Evolutionary conservation across 1,140 invertebrate genomes (phyloP), one percentile per base, ranked within the genome.

Genomic region (Teleopsis dalmanni): DNA sequence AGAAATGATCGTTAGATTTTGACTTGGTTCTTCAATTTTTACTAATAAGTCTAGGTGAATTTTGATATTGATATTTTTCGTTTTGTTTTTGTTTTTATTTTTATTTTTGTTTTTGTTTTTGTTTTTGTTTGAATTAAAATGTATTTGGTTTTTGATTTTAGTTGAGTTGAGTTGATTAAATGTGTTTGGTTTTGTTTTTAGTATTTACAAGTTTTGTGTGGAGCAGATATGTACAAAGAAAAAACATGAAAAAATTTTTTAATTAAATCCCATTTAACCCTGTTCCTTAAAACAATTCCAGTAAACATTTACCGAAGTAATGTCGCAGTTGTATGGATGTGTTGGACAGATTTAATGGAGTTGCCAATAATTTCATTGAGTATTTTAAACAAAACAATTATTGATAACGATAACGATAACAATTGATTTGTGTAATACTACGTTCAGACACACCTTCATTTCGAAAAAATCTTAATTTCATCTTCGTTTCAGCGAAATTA

Each of bases 1-100:
- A 56, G 64, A 67, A 60, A 69, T 65, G 58, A 70, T 70, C 57
- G 62, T 70, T 67, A 67, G 52, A 71, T 67, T 67, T 63, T 62
- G 64, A 53, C 61, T 67, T 63, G 65, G 61, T 63, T 67, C 62
- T 57, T 66, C 60, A 56, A 69, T 68, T 69, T 63, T 69, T 53
- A 71, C 65, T 65, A 68, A 64, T 31, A 52, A 55, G 52, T 65
- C 63, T 66, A 63, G 47, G 53, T 38, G 47, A 44, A 33, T 33
- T 42, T 49, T 23, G 42, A 33, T 46, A 37, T 35, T 45, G 27
- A 33, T 48, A 27, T 14, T n/a, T 33, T 50, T 29, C 23, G 36
- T 26, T 51, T 41, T 51, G 35, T 18, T 35, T 36, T 29, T 50
- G 41, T 40, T 21, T 25, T 37, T 27, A 26, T 41, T 26, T 41